phyloP scores from a whole-genome alignment of 2,888 invertebrate genomes.

The Xylocampa areola region DNA sequence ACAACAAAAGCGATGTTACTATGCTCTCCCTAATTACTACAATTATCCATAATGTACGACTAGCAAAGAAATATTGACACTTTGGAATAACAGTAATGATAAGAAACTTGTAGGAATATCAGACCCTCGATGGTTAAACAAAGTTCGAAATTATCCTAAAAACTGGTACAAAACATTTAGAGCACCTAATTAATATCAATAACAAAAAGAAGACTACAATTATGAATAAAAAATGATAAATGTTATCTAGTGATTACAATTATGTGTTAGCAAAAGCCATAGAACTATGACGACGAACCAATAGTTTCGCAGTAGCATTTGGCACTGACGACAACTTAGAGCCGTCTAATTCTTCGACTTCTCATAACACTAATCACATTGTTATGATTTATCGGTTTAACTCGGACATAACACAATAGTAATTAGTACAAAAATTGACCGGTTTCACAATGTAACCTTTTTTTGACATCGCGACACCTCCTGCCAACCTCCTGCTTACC shows the following conservation, averaged over 20 bases:
- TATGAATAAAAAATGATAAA: no score
- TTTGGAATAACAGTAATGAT: no score
- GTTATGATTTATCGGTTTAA: constrained; percentile 12
- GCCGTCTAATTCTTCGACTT: constrained; percentile 11
- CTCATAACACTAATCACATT: constrained; percentile 18
- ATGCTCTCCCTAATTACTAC: not conserved
- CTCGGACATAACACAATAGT: not conserved
- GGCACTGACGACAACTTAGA: constrained; percentile 6
- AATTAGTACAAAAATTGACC: constrained; percentile 17
- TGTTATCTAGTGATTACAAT: no score
- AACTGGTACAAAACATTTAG: constrained; percentile 17
- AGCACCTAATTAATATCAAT: no score
- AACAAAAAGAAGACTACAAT: no score
- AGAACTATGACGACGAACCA: no score
- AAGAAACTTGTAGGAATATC: no score
- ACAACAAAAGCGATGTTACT: constrained; percentile 2
- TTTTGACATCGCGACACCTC: constrained; percentile 23
- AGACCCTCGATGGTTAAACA: no score
- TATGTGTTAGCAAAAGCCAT: no score
- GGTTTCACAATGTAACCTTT: constrained; percentile 13
- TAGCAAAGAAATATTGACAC: constrained; percentile 11
- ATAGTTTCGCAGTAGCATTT: no score
- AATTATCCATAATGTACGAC: constrained; percentile 1
- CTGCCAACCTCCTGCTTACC: constrained; percentile 19
- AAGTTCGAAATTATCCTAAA: constrained; percentile 18